Evolutionary conservation across 2,888 invertebrate species (phyloP), one percentile per base, ranked within the genome.

Genomic region (Beris chalybata): DNA sequence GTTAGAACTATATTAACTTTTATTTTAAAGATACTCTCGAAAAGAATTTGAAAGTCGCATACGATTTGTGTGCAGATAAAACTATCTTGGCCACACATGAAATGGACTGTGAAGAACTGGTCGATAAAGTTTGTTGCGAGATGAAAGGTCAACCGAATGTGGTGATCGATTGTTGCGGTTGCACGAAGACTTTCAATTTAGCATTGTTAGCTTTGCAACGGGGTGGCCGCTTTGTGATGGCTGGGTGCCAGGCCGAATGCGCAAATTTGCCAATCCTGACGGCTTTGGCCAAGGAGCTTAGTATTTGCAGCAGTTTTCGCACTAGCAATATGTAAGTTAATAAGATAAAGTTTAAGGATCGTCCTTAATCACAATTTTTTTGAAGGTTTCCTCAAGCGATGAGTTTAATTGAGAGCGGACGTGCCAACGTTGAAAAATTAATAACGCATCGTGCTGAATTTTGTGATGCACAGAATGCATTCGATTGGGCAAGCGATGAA

Each of bases 221-320:
- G 4, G 73, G 74, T 29, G 75, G 78, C 11, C 67, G 70, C 0
- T 77, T 76, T 67, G 72, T 78, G 0, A 61, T 78, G 32, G 72
- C 76, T 5, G 77, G 78, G 47, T 76, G 77, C 48, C 74, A 75
- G n/a, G 67, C 72, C 0, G 77, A 78, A 63, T 76, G 77, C 66
- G 76, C 74, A 43, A 74, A 73, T 56, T 75, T 76, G 38, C 78
- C 77, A 71, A 73, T 77, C 0, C 67, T 78, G 12, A 76, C 78
- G 12, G 69, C 76, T 3, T 67, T 79, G 0, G 76, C 76, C 75
- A 78, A 78, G 59, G 78, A 78, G 64, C 73, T 78, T 7, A 71
- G 70, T 7, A 66, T 79, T 3, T 65, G 74, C 48, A 74, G 76
- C 4, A 78, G 78, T 56, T 78, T 77, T 68, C 74, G 78, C 1